Evolutionary conservation across 2,113 vertebrate genomes (phyloP), one percentile per base, ranked within the genome.

Genomic region (Sphaerodactylus townsendi): DNA sequence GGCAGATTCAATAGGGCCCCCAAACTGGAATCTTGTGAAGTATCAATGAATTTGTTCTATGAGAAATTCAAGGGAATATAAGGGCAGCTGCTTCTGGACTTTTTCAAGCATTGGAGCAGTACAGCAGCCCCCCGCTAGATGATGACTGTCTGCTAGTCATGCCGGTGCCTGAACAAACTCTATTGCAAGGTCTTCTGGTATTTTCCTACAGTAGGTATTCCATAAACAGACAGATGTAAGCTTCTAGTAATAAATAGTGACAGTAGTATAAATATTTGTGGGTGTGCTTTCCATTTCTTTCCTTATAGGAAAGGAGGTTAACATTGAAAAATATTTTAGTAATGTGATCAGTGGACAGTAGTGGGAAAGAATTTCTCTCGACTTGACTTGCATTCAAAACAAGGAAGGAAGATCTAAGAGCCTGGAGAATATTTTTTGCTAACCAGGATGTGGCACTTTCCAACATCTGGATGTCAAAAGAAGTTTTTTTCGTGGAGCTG

Each of bases 301-400:
- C 89, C 92, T 94, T 97, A 96, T 96, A 97, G 96, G 95, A 96
- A 96, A 91, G 86, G 81, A 92, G 89, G 83, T 79, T 76, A 86
- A 90, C 92, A 92, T 92, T 93, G 94, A 94, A 35, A 92, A 95
- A 96, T 96, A 92, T 84, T 96, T 96, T 92, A 59, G 85, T 76
- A 92, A 96, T 97, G 94, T 94, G 93, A 94, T 96, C 96, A 96
- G 94, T 68, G 88, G 91, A 94, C 94, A 95, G 93, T 90, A 96
- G 91, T 96, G 95, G 95, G 95, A 96, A 96, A 96, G 92, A 95
- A 91, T 95, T 94, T 95, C 74, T 93, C 87, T 39, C 70, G 90
- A 94, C 89, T 94, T 90, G 89, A 94, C 93, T 92, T 88, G 86
- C 0, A 1, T 90, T 93, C 91, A 95, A 94, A 95, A 94, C 90